These are phyloP conservation scores for Peromyscus aztecus DNA, from an alignment of 2,797 vertebrate genomes.

Conservation along the genomic window DNA sequence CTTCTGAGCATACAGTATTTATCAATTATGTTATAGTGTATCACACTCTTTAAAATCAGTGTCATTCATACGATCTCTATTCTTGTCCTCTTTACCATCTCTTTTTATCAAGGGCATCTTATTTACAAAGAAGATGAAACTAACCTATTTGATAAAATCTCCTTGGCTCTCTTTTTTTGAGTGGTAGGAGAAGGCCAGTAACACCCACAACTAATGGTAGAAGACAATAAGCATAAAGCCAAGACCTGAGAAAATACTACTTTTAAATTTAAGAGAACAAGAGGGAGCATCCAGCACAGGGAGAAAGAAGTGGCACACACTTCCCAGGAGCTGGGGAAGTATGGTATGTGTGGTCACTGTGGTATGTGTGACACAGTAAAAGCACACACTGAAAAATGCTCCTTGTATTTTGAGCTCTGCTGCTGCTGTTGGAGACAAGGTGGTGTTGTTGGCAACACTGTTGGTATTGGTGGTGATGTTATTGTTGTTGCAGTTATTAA, in stretches of 20 bases:
- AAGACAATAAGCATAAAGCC: background rate
- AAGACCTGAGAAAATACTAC: background rate
- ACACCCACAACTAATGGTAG: background rate
- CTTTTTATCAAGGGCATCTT: constrained; percentile 15
- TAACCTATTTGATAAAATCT: background rate
- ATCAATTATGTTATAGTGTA: background rate
- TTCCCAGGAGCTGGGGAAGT: background rate
- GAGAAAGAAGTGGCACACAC: background rate
- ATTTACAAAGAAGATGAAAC: constrained; percentile 4
- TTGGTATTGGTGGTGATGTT: background rate
- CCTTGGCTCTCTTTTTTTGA: background rate
- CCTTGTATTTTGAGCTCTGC: background rate
- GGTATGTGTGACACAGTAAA: background rate
- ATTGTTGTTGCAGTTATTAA: background rate
- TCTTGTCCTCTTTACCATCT: background rate
- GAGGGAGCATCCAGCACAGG: background rate
- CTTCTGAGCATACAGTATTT: background rate
- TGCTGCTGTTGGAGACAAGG: background rate
- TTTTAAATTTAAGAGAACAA: background rate
- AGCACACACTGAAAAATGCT: background rate
- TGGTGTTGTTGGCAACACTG: background rate
- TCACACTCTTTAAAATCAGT: constrained; percentile 20
- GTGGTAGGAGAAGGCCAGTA: background rate
- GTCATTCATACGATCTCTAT: constrained; percentile 10
- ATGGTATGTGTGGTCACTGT: background rate